Evolutionary conservation across 2,113 vertebrate genomes (phyloP).

Genomic region (Chelonoidis abingdonii): DNA sequence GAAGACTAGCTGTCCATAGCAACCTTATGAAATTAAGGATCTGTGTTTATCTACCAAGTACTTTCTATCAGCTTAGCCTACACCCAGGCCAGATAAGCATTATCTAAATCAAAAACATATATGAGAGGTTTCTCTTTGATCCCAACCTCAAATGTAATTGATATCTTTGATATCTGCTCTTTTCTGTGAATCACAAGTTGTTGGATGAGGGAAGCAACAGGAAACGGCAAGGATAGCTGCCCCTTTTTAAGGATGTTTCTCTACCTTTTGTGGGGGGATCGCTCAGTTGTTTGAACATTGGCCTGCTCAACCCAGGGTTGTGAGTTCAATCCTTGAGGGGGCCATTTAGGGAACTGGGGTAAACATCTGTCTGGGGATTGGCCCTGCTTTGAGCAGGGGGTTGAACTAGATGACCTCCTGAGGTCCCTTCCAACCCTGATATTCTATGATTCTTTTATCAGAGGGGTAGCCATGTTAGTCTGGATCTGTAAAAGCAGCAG

Average conservation of each 20-base stretch:
- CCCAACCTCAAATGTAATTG: neutral
- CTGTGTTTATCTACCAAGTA: neutral
- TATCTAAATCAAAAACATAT: neutral
- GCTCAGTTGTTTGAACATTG: too few species aligned
- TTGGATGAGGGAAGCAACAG: too few species aligned
- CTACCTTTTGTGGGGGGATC: neutral
- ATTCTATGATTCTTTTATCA: neutral
- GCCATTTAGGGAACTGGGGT: too few species aligned
- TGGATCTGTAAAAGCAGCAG: too few species aligned
- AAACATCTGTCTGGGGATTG: too few species aligned
- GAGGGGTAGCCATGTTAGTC: too few species aligned
- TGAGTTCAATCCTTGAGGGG: too few species aligned
- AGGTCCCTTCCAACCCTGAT: too few species aligned
- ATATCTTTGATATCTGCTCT: neutral
- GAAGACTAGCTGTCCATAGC: fast-evolving
- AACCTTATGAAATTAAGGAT: neutral
- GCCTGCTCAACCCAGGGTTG: too few species aligned
- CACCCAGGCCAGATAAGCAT: neutral
- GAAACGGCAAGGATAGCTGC: neutral
- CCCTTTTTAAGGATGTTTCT: fast-evolving
- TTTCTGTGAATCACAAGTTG: too few species aligned
- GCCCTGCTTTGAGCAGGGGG: too few species aligned
- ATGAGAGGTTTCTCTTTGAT: neutral
- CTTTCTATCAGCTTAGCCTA: neutral
- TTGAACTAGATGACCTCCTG: too few species aligned